These are phyloP conservation scores for Parnassius apollo DNA, from an alignment of 2,888 invertebrate genomes.

Conservation along the genomic window DNA sequence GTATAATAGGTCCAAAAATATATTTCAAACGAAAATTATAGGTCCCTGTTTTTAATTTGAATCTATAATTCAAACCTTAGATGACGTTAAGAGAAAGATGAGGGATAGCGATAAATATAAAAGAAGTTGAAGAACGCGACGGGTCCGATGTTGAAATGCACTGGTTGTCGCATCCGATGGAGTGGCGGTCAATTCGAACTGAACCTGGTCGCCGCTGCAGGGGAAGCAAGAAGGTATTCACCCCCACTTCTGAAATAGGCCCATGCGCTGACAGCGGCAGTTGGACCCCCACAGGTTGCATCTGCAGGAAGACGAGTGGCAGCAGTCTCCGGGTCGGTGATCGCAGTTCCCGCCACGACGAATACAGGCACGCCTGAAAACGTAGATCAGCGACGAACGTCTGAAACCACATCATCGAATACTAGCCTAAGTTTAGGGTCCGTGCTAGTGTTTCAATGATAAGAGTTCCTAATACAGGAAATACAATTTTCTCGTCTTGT, in stretches of 20 bases:
- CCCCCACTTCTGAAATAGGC: slow-evolving; percentile 94
- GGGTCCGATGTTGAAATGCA: slow-evolving; percentile 65
- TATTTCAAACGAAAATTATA: slow-evolving; percentile 67
- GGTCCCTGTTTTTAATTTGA: slow-evolving; percentile 74
- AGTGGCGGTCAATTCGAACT: slow-evolving; percentile 69
- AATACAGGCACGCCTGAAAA: slow-evolving; percentile 92
- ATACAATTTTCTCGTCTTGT: too few relatives aligned
- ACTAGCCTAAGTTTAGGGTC: slow-evolving; percentile 69
- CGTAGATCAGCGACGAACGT: slow-evolving; percentile 92
- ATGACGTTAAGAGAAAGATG: slow-evolving; percentile 38
- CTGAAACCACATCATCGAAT: slow-evolving; percentile 84
- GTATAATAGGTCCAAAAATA: slow-evolving; percentile 76
- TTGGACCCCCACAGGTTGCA: slow-evolving; percentile 95
- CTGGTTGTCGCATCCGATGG: slow-evolving; percentile 65
- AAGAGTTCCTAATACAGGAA: not conserved
- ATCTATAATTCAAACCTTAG: slow-evolving; percentile 38
- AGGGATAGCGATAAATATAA: slow-evolving; percentile 41
- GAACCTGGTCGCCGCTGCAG: slow-evolving; percentile 66
- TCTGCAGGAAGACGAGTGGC: slow-evolving; percentile 91
- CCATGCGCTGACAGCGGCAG: slow-evolving; percentile 93
- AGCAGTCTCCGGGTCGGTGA: slow-evolving; percentile 91
- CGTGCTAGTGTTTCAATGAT: slow-evolving; percentile 35
- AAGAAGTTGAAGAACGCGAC: slow-evolving; percentile 50
- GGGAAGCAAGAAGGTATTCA: slow-evolving; percentile 53
- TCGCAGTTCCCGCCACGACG: slow-evolving; percentile 91